A percentile compares a stretch with the other conserved stretches of the same genome.
Evolutionary conservation across 1,140 invertebrate species (phyloP).

Genomic region (Agraylea sexmaculata): DNA sequence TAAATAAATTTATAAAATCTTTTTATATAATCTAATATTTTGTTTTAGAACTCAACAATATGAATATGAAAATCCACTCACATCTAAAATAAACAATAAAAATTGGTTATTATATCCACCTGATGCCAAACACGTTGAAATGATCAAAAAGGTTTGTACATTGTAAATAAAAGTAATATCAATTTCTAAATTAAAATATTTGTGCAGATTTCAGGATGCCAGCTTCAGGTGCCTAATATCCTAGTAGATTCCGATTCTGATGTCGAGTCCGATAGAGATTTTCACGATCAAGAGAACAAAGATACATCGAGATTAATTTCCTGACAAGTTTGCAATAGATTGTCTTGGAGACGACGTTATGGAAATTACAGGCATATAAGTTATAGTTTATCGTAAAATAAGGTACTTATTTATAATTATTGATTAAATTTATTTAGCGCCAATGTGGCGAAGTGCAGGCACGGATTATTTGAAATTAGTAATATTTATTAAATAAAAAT

Average conservation of each 20-base stretch:
- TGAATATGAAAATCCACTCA: slow-evolving; percentile 17
- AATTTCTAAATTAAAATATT: neutral
- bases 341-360: too few relatives aligned
- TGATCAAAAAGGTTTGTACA: neutral
- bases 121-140: slow-evolving; percentile 14
- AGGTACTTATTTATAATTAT: too few relatives aligned
- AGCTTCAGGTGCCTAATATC: slow-evolving; percentile 15
- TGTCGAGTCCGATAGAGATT: slow-evolving; percentile 17
- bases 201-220: slow-evolving; percentile 8
- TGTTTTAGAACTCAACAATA: slow-evolving; percentile 12
- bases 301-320: slow-evolving; percentile 7
- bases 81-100: slow-evolving; percentile 1
- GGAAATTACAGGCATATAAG: too few relatives aligned
- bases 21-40: slow-evolving; percentile 5
- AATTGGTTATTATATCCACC: slow-evolving; percentile 12
- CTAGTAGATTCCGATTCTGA: slow-evolving; percentile 19
- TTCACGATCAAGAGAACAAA: slow-evolving; percentile 13
- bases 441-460: too few relatives aligned
- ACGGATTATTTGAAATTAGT: too few relatives aligned
- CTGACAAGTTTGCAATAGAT: too few relatives aligned
- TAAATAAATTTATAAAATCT: slow-evolving; percentile 1
- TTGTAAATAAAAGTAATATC: slow-evolving; percentile 1
- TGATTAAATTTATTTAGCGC: too few relatives aligned
- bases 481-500: too few relatives aligned
- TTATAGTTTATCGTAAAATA: too few relatives aligned